Base-by-base conservation (phyloP, 2,888 invertebrate genomes). In the Parasteatoda lunata region DNA sequence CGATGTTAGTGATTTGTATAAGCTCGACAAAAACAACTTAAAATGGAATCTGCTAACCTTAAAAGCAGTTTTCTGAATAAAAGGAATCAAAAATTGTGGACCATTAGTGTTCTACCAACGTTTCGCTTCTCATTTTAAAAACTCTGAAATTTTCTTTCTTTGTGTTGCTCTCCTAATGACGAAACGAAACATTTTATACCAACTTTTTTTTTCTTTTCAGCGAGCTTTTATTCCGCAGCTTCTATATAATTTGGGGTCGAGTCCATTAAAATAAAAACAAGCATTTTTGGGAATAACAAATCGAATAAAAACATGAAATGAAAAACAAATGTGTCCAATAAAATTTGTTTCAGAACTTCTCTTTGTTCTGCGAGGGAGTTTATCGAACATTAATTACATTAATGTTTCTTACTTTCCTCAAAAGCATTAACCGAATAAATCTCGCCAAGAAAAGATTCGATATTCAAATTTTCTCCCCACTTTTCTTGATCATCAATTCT, bases 361-460 rank as follows among this genome's bases (percentile, higher is more conserved):
- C 66, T 71, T 77, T 77, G 77, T 72, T 65, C 15, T 30, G 15
- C 45, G 54, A 30, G 15, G 47, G 13, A 71, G 77, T 71, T 66
- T 77, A 84, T 84, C 83, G 83, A 77, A 84, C 83, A 84, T 84
- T 84, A 84, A 84, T 84, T 84, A 84, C 83, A 84, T 84, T 84
- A 84, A 84, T 77, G 83, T 69, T 84, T 77, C 77, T 77, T 84
- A 77, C 81, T 77, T 71, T 30, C 30, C 77, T 84, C 71, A 77
- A 77, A 84, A 71, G 71, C 83, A 84, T 84, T 84, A 84, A 77
- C 70, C 13, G 77, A 84, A 84, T 84, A 84, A 84, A 84, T 84
- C 77, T 72, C 66, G 54, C 47, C 59, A 66, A 70, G 45, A 82
- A 73, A 69, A 84, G 77, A 84, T 84, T 71, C 83, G 71, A 84